A percentile compares a stretch with the other conserved stretches of the same genome.
These are phyloP conservation scores for Helostoma temminkii DNA, from an alignment of 2,797 vertebrate species.

Conservation along the genomic window DNA sequence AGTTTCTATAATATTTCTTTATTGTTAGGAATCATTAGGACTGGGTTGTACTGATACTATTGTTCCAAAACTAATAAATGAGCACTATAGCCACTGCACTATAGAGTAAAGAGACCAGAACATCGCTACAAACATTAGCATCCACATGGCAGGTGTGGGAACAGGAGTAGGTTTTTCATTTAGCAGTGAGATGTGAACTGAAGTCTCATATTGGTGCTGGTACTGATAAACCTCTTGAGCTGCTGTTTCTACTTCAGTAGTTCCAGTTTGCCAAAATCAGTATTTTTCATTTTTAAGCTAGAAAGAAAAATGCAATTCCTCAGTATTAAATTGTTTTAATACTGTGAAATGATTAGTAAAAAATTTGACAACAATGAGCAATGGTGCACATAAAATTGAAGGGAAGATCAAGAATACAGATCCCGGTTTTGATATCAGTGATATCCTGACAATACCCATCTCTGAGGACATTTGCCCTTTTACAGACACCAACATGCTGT, in stretches of 20 bases:
- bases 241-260: no score
- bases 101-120: neutral
- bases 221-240: no score
- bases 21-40: neutral
- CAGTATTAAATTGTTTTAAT: no score
- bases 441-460: neutral
- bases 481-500: neutral
- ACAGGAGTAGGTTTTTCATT: neutral
- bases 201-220: no score
- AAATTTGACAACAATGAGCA: no score
- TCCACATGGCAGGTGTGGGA: neutral
- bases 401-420: neutral
- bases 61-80: neutral
- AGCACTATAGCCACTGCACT: neutral
- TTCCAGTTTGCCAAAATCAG: no score
- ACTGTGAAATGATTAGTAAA: no score
- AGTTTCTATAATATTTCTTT: neutral
- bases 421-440: neutral
- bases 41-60: neutral
- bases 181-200: no score
- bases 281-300: no score
- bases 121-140: neutral
- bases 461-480: neutral
- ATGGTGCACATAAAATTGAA: neutral
- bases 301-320: no score